A percentile compares a stretch with the other conserved stretches of the same genome.
Evolutionary conservation across 1,140 invertebrate species (phyloP).

Genomic region (Drosophila kepulauana): DNA sequence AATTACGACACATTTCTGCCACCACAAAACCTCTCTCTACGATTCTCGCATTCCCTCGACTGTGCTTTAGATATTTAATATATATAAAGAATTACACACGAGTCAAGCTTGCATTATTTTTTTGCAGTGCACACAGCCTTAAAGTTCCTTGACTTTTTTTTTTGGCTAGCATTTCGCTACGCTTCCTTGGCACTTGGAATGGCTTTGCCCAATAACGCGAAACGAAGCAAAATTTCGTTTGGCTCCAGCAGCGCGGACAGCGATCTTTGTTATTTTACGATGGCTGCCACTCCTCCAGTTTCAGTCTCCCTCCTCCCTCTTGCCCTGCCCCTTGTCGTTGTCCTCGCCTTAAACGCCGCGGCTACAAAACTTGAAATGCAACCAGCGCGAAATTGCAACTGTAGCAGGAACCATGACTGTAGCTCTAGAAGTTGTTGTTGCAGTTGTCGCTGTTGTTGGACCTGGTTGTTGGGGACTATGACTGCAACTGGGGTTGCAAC

Average conservation of each 20-base stretch:
- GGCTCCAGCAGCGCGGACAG: constrained; percentile 75
- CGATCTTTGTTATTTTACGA: constrained; percentile 79
- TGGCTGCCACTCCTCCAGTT: constrained; percentile 6
- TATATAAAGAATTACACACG: neutral
- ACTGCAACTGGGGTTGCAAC: neutral
- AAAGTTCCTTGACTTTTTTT: neutral
- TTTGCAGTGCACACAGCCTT: constrained; percentile 58
- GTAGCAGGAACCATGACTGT: constrained; percentile 30
- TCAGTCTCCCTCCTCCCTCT: neutral
- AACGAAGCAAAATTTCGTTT: constrained; percentile 63
- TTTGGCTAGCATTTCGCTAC: constrained; percentile 50
- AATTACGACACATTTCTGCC: constrained; percentile 26
- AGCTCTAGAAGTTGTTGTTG: neutral
- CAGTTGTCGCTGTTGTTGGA: constrained; percentile 16
- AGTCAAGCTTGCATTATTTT: constrained; percentile 29
- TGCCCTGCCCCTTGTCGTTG: constrained; percentile 2
- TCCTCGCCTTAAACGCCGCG: constrained; percentile 44
- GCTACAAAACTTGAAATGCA: constrained; percentile 80
- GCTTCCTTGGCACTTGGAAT: constrained; percentile 73
- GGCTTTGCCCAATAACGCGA: constrained; percentile 75
- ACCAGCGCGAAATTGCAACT: constrained; percentile 76
- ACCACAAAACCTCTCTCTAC: constrained; percentile 7
- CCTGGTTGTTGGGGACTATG: neutral
- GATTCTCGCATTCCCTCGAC: neutral
- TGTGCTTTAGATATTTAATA: neutral